Percentiles rank a stretch among this genome's conserved stretches.
Conservation (phyloP, 2,113 vertebrate genomes). For the Rhinopomastus cyanomelas region DNA sequence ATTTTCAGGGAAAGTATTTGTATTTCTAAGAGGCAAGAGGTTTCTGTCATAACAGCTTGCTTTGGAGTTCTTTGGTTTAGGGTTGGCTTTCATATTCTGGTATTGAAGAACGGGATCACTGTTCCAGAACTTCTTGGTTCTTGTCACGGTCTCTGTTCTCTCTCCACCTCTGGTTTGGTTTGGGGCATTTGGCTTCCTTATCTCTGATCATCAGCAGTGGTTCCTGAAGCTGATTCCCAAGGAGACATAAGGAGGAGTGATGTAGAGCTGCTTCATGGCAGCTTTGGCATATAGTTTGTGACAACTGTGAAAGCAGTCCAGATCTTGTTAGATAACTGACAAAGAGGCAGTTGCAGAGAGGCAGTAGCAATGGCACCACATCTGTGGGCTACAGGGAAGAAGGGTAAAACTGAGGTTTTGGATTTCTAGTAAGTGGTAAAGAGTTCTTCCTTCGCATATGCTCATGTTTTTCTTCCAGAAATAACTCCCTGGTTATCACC, state of each 20-base stretch:
- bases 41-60: neutral
- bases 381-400: neutral
- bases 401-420: neutral
- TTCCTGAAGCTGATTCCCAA: neutral
- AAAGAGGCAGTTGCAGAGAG: neutral
- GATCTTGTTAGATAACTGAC: neutral
- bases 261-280: neutral
- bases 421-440: neutral
- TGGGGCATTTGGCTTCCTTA: neutral
- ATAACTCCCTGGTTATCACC: neutral
- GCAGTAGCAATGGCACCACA: neutral
- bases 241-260: neutral
- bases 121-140: neutral
- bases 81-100: neutral
- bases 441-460: neutral
- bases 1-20: neutral
- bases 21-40: neutral
- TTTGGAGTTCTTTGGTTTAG: neutral
- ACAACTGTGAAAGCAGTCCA: neutral
- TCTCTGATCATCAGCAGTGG: neutral
- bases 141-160: neutral
- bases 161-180: neutral
- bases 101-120: neutral
- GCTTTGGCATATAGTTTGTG: neutral
- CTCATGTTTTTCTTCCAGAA: neutral